Evolutionary conservation across 1,140 invertebrate species (phyloP).

Genomic region (Sycophaga agraensis): DNA sequence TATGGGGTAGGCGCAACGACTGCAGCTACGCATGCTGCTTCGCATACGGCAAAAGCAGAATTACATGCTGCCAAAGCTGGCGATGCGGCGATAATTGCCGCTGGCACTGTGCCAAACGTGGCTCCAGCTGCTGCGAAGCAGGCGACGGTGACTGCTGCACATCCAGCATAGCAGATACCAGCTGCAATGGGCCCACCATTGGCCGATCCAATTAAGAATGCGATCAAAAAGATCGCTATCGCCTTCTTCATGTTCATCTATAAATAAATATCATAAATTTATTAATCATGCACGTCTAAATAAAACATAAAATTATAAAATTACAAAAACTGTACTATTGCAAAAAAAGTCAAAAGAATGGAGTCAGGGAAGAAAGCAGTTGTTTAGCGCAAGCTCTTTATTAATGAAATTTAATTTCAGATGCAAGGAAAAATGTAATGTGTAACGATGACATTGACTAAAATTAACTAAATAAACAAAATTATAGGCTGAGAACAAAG

Average conservation of each 20-base stretch:
- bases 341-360: too few species aligned
- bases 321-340: too few species aligned
- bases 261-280: too few species aligned
- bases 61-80: slow-evolving; percentile 34
- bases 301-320: too few species aligned
- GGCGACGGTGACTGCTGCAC: slow-evolving; percentile 20
- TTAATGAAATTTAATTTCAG: too few species aligned
- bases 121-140: slow-evolving; percentile 34
- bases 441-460: too few species aligned
- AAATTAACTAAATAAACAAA: too few species aligned
- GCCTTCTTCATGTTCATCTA: not conserved
- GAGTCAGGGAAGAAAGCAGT: too few species aligned
- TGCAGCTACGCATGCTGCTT: slow-evolving; percentile 30
- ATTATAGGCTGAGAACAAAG: too few species aligned
- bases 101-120: slow-evolving; percentile 35
- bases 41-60: slow-evolving; percentile 30
- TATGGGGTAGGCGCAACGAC: slow-evolving; percentile 30
- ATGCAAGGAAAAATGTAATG: too few species aligned
- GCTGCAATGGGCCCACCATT: slow-evolving; percentile 27
- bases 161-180: slow-evolving; percentile 35
- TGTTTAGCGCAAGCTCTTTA: too few species aligned
- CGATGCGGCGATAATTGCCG: slow-evolving; percentile 30
- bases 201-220: not conserved
- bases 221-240: not conserved
- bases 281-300: too few species aligned